A percentile compares a stretch with the other conserved stretches of the same genome.
Evolutionary conservation across 2,888 invertebrate species (phyloP).

Genomic region (Atethmia centrago): DNA sequence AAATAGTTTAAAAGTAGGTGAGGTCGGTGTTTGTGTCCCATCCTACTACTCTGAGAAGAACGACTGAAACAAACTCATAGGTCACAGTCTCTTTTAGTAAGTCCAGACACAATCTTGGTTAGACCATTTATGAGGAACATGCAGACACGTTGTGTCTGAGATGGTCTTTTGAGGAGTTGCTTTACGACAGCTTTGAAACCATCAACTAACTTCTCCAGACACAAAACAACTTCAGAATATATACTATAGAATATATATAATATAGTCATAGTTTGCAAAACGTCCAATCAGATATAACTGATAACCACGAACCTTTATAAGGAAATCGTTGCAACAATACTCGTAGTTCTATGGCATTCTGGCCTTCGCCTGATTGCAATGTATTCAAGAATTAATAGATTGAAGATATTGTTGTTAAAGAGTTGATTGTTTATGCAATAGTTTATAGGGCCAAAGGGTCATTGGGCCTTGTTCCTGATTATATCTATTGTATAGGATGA

Average conservation of each 20-base stretch:
- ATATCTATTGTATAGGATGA: neutral
- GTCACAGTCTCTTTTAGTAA: no score
- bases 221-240: conserved; percentile 16
- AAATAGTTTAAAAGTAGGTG: no score
- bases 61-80: no score
- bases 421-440: conserved; percentile 39
- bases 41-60: no score
- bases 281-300: conserved; percentile 41
- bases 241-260: no score
- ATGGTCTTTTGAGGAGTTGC: no score
- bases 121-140: no score
- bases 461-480: conserved; percentile 6
- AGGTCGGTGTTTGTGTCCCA: no score
- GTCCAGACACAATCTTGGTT: no score
- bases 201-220: neutral
- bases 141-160: no score
- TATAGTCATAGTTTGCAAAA: conserved; percentile 31
- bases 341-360: conserved; percentile 5
- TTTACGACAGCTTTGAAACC: neutral
- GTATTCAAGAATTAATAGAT: conserved; percentile 43
- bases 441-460: conserved; percentile 23
- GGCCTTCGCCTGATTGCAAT: conserved; percentile 56
- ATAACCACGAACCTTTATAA: conserved; percentile 52
- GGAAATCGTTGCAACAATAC: conserved; percentile 56
- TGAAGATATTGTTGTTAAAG: conserved; percentile 46